Percentiles rank a stretch among this genome's conserved stretches.
Conservation (phyloP, 2,113 vertebrate genomes). For the Corythornis cristatus region DNA sequence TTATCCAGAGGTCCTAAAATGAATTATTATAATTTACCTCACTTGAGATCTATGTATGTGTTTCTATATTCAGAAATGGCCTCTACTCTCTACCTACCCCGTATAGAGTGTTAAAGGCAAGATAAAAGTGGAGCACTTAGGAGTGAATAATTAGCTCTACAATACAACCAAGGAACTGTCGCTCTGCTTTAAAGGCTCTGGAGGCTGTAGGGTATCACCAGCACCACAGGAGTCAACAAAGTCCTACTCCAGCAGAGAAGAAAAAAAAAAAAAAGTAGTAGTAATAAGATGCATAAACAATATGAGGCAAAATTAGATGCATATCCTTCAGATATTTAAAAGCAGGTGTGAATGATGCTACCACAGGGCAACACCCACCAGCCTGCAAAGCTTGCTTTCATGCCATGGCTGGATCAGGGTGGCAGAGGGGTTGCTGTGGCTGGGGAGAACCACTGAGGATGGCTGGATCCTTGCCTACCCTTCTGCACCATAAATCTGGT, state of each 20-base stretch:
- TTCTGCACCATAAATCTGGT: too few relatives aligned
- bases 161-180: neutral
- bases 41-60: neutral
- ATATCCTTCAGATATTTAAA: neutral
- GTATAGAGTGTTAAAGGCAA: neutral
- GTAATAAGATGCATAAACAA: neutral
- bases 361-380: neutral
- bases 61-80: slow-evolving; percentile 35
- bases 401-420: accelerated
- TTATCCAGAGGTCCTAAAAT: slow-evolving; percentile 48
- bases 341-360: neutral
- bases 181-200: neutral
- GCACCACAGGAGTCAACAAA: neutral
- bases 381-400: neutral
- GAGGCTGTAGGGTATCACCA: neutral
- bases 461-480: too few relatives aligned
- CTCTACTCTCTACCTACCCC: neutral
- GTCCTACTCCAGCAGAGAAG: neutral
- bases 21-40: slow-evolving; percentile 44
- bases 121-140: slow-evolving; percentile 18
- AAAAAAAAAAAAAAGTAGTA: neutral
- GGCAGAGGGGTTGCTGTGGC: neutral
- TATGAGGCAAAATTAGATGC: neutral
- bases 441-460: neutral
- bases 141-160: slow-evolving; percentile 37